phyloP scores from a whole-genome alignment of 1,140 invertebrate genomes.

The Stratiolaelaps scimitus region DNA sequence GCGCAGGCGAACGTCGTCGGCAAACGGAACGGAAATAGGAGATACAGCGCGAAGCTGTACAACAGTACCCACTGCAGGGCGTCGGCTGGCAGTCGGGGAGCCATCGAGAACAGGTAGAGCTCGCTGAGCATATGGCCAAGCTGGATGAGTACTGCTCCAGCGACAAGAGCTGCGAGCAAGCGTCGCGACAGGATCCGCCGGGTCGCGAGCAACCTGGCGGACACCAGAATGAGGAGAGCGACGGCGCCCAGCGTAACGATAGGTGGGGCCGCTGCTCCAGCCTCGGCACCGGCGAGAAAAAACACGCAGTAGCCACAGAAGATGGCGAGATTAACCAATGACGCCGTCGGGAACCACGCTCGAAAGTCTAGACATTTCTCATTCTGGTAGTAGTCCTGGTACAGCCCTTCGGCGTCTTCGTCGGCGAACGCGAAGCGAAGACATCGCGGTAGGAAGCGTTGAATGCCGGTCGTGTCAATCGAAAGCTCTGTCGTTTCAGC shows the following conservation, averaged over 20 bases:
- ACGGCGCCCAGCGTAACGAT: slow-evolving; percentile 28
- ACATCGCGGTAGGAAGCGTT: slow-evolving; percentile 37
- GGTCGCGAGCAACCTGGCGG: slow-evolving; percentile 27
- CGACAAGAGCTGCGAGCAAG: slow-evolving; percentile 34
- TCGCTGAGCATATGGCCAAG: slow-evolving; percentile 36
- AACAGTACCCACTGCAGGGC: slow-evolving; percentile 62
- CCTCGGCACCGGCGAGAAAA: not conserved
- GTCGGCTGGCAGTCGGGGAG: slow-evolving; percentile 42
- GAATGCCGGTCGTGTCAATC: slow-evolving; percentile 37
- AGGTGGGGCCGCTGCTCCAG: not conserved
- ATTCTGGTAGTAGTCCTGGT: slow-evolving; percentile 37
- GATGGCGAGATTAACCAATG: slow-evolving; percentile 34
- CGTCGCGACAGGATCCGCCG: slow-evolving; percentile 14
- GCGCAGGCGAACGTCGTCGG: slow-evolving; percentile 49
- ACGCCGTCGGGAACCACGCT: slow-evolving; percentile 34
- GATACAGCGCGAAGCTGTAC: slow-evolving; percentile 69
- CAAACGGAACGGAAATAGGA: slow-evolving; percentile 60
- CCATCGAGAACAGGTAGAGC: slow-evolving; percentile 34
- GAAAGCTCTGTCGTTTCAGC: slow-evolving; percentile 31
- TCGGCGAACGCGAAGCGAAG: slow-evolving; percentile 38
- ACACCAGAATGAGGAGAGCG: slow-evolving; percentile 24
- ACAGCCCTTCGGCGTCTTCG: slow-evolving; percentile 36
- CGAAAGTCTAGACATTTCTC: slow-evolving; percentile 37
- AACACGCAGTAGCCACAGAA: slow-evolving; percentile 26
- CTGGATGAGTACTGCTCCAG: slow-evolving; percentile 35